These are phyloP conservation scores for Dynastes grantii DNA, from an alignment of 2,888 invertebrate species.

Conservation along the genomic window DNA sequence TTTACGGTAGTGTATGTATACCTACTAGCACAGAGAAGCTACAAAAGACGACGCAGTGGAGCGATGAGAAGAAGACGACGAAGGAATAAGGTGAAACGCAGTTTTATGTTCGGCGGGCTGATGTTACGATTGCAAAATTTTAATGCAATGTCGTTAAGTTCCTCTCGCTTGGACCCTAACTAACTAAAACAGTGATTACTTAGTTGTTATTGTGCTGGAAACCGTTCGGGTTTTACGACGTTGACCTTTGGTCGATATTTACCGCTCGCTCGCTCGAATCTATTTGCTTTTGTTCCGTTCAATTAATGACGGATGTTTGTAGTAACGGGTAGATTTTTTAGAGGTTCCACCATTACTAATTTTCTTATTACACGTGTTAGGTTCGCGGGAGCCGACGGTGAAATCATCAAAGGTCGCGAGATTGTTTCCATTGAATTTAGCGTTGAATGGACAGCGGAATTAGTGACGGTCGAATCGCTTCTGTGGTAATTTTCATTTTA, in stretches of 20 bases:
- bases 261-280: slow-evolving; percentile 27
- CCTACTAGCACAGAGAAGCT: slow-evolving; percentile 15
- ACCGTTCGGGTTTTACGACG: slow-evolving; percentile 48
- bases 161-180: slow-evolving; percentile 59
- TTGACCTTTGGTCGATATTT: slow-evolving; percentile 47
- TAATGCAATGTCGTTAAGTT: slow-evolving; percentile 65
- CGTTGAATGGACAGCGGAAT: not conserved
- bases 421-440: not conserved
- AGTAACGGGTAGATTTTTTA: slow-evolving; percentile 9
- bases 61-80: slow-evolving; percentile 3
- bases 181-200: slow-evolving; percentile 66
- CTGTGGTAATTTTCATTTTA: not conserved
- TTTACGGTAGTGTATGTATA: not conserved
- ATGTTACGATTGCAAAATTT: slow-evolving; percentile 65
- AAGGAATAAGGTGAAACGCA: slow-evolving; percentile 51
- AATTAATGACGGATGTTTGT: slow-evolving; percentile 28
- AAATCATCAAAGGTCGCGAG: not conserved
- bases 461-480: not conserved
- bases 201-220: slow-evolving; percentile 61
- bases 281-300: slow-evolving; percentile 44
- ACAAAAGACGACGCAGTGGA: not conserved
- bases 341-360: not conserved
- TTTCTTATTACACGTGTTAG: slow-evolving; percentile 22
- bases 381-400: not conserved
- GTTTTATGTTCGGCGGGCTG: slow-evolving; percentile 58